Base-by-base conservation (phyloP, 1,140 invertebrate species). In the Drosophila miranda region DNA sequence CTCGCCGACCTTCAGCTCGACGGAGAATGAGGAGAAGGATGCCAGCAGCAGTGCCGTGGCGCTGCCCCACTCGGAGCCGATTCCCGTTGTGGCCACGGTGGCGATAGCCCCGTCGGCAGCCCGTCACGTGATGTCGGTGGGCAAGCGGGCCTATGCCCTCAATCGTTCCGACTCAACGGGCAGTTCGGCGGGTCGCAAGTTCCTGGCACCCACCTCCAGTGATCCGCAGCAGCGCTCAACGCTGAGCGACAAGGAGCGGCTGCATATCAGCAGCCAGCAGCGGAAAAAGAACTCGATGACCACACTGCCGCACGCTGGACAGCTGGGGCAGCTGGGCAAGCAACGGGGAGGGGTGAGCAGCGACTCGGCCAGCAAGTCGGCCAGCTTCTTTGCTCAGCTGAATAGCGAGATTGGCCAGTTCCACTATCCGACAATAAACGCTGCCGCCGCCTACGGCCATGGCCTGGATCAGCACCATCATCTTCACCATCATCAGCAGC, bases 171-270 rank as follows among this genome's bases (percentile, higher is more conserved):
- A 96, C 83, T 97, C 96, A 62, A 95, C 96, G 42, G 96, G 95
- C 34, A 96, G 96, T 89, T 93, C 92, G 59, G 94, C 95, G 2
- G 95, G 96, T 0, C 93, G 96, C 59, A 97, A 98, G 82, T 97
- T 95, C 91, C 91, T 98, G 60, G 96, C 96, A 13, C 97, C 97
- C 21, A 97, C 96, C 0, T 91, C 97, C 44, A 97, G 96, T 45
- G 97, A 98, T 92, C 96, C 96, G 21, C 94, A 95, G 51, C 93
- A 95, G 21, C 92, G 95, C 42, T 78, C 80, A 0, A 90, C 89
- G 21, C 49, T 90, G 6, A 93, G 94, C 8, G 95, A 96, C 52
- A 97, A 97, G 89, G 90, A 91, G 61, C 75, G 90, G 14, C 53
- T 90, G n/a, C 83, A 90, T 46, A 90, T 90, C 28, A 86, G 62